Base-by-base conservation (phyloP, 2,888 invertebrate genomes). In the Melangyna quadrimaculata region DNA sequence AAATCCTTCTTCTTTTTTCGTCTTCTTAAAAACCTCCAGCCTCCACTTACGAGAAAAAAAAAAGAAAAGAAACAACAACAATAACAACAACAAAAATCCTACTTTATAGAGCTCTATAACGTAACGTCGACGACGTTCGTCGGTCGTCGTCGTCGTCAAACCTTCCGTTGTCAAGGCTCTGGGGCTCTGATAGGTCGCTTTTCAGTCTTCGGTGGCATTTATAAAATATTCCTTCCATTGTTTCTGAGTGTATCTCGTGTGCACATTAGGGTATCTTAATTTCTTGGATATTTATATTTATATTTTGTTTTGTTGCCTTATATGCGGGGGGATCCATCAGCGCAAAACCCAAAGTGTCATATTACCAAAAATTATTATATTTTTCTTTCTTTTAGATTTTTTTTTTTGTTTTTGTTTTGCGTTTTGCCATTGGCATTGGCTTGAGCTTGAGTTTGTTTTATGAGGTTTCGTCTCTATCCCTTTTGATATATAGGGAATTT, bases 191-290 rank as follows among this genome's bases (percentile, higher is more conserved):
- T n/a, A n/a, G 10, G 22, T n/a, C n/a, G n/a, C n/a, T n/a, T n/a
- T n/a, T n/a, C n/a, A 10, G 37, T n/a, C 8, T 8, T 65, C 29
- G 63, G 43, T 63, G 43, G 63, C 43, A 45, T n/a, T n/a, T 61
- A 57, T n/a, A 53, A 73, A 72, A 65, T 65, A 51, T 78, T 78
- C 70, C 29, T 83, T 83, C 79, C 83, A 79, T 83, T 83, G 79
- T 83, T 79, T 79, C 57, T 51, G 40, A 72, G 78, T 55, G 78
- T 82, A 83, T 79, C 73, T 83, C 70, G 70, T 79, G 79, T 79
- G 79, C 83, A 83, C 79, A 83, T 83, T 83, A 83, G 79, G 79
- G 83, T 83, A 83, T 83, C 82, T 83, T 73, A 81, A 81, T 81
- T 77, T 81, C 77, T 72, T 65, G 75, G 61, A 69, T 63, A 69